These are phyloP conservation scores for Drosophila ambigua DNA, from an alignment of 1,140 invertebrate species.

Conservation along the genomic window DNA sequence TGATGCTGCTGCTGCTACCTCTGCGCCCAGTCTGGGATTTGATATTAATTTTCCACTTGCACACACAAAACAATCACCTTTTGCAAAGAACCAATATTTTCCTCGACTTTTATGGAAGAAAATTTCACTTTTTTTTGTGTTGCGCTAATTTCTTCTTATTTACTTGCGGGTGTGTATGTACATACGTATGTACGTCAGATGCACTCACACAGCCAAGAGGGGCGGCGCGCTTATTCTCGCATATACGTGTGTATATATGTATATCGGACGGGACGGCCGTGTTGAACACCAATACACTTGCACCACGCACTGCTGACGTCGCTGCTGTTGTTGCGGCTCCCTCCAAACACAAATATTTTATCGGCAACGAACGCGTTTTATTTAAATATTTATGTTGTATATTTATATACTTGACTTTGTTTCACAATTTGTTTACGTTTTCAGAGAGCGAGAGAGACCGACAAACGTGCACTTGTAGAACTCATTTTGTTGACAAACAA, in stretches of 20 bases:
- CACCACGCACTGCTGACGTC: constrained; percentile 53
- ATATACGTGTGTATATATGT: constrained; percentile 25
- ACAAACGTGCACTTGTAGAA: constrained; percentile 4
- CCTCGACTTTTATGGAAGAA: constrained; percentile 19
- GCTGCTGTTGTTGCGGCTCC: constrained; percentile 50
- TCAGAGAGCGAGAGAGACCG: constrained; percentile 4
- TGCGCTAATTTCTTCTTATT: constrained; percentile 54
- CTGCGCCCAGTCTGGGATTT: constrained; percentile 50
- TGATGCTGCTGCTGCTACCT: constrained; percentile 36
- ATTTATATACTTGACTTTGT: constrained; percentile 8
- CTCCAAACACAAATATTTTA: constrained; percentile 41
- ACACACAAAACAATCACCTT: constrained; percentile 35
- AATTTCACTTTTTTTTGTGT: constrained; percentile 67
- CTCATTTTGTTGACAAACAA: too few species aligned
- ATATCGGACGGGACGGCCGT: constrained; percentile 36
- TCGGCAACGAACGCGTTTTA: constrained; percentile 51
- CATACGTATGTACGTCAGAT: constrained; percentile 40
- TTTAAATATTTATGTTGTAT: constrained; percentile 25
- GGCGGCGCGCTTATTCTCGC: constrained; percentile 24
- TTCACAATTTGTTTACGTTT: constrained; percentile 34
- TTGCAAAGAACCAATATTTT: too few species aligned
- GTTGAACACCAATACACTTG: constrained; percentile 74
- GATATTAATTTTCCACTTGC: constrained; percentile 54
- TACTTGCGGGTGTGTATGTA: constrained; percentile 19
- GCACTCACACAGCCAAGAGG: constrained; percentile 30